A percentile compares a stretch with the other conserved stretches of the same genome.
phyloP scores from a whole-genome alignment of 2,888 invertebrate species.

The Anticlea derivata region DNA sequence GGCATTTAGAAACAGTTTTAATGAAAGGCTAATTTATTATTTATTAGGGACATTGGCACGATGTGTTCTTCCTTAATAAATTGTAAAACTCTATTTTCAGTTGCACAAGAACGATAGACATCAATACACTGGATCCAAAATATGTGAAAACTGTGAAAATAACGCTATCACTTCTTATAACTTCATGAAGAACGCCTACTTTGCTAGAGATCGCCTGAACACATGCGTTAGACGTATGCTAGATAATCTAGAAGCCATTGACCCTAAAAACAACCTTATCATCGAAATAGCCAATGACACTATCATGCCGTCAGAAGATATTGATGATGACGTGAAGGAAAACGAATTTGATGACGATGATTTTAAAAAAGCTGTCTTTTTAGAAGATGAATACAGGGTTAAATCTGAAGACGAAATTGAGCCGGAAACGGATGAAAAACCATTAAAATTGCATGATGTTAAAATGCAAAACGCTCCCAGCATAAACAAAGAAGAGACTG shows the following conservation, averaged over 20 bases:
- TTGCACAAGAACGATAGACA: slow-evolving; percentile 65
- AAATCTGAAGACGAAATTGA: slow-evolving; percentile 55
- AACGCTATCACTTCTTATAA: slow-evolving; percentile 64
- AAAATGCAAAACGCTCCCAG: slow-evolving; percentile 24
- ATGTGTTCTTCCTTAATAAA: neutral
- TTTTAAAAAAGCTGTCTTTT: slow-evolving; percentile 53
- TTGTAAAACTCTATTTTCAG: slow-evolving; percentile 19
- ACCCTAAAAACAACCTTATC: slow-evolving; percentile 53
- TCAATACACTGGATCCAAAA: slow-evolving; percentile 65
- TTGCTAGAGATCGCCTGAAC: slow-evolving; percentile 58
- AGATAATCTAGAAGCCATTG: slow-evolving; percentile 48
- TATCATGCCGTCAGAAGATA: slow-evolving; percentile 53
- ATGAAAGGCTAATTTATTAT: too few relatives aligned
- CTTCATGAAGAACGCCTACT: slow-evolving; percentile 58
- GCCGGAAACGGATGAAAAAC: slow-evolving; percentile 11
- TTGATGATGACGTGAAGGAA: slow-evolving; percentile 44
- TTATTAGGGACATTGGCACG: too few relatives aligned
- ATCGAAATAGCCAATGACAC: slow-evolving; percentile 61
- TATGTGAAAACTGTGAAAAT: slow-evolving; percentile 69
- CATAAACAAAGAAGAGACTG: slow-evolving; percentile 31
- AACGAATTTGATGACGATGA: slow-evolving; percentile 54
- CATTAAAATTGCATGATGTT: slow-evolving; percentile 4
- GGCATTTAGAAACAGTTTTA: too few relatives aligned
- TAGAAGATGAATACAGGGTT: slow-evolving; percentile 74
- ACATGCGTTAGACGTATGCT: slow-evolving; percentile 61